phyloP scores from a whole-genome alignment of 2,113 vertebrate genomes.

The Stigmatopora nigra region DNA sequence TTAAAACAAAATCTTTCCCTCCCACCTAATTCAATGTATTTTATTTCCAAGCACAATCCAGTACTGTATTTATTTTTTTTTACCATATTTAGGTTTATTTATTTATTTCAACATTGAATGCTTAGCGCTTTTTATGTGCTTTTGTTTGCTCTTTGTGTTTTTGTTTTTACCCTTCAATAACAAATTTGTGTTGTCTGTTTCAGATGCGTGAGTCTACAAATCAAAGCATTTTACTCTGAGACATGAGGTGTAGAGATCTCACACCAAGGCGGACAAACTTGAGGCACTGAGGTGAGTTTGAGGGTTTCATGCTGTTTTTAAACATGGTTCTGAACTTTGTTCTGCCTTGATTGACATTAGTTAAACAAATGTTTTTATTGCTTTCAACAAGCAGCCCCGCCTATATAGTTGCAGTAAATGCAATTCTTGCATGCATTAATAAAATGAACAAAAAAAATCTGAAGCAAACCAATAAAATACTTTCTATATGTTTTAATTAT shows the following conservation, averaged over 20 bases:
- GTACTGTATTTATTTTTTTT: too few relatives aligned
- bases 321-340: not conserved
- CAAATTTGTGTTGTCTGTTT: constrained; percentile 48
- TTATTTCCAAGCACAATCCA: too few relatives aligned
- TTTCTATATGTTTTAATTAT: constrained; percentile 27
- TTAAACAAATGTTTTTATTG: not conserved
- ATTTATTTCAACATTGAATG: constrained; percentile 4
- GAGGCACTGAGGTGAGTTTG: constrained; percentile 52
- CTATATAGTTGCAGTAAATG: constrained; percentile 20
- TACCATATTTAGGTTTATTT: too few relatives aligned
- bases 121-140: constrained; percentile 25
- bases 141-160: constrained; percentile 41
- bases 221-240: constrained; percentile 29
- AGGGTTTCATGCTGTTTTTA: not conserved
- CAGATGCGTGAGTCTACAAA: constrained; percentile 56
- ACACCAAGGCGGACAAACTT: constrained; percentile 22
- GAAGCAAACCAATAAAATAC: constrained; percentile 12
- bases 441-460: constrained; percentile 1
- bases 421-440: constrained; percentile 32
- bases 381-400: constrained; percentile 9
- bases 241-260: constrained; percentile 32
- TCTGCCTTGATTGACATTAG: not conserved
- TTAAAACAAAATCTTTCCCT: too few relatives aligned
- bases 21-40: too few relatives aligned
- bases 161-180: not conserved